Conservation (phyloP, 2,888 invertebrate genomes). For the Diarsia rubi region DNA sequence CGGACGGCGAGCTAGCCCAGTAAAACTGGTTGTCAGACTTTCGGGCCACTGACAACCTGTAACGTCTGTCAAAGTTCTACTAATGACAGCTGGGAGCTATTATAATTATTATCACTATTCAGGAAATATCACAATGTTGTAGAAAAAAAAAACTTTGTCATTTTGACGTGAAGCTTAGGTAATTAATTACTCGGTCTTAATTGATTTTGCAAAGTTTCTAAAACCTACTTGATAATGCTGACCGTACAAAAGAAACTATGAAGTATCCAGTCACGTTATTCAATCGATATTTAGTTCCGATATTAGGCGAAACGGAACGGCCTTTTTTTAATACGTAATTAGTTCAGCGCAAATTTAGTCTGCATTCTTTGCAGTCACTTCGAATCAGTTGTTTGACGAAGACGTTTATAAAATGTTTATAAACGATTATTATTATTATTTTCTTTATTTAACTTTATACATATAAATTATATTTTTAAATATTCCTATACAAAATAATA, state of each 20-base stretch:
- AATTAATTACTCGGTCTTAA: not conserved
- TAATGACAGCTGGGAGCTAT: no score
- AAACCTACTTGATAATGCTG: not conserved
- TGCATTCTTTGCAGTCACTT: slow-evolving; percentile 4
- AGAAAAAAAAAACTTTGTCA: not conserved
- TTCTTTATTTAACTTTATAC: no score
- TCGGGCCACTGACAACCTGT: no score
- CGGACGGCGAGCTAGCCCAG: no score
- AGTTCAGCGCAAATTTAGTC: slow-evolving; percentile 5
- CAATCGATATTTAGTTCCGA: slow-evolving; percentile 52
- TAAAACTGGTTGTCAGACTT: no score
- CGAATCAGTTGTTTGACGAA: not conserved
- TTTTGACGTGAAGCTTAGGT: not conserved
- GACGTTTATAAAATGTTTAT: not conserved
- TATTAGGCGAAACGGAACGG: slow-evolving; percentile 50
- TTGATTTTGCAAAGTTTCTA: not conserved
- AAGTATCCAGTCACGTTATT: slow-evolving; percentile 22
- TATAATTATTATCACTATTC: no score
- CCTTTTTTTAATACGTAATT: slow-evolving; percentile 33
- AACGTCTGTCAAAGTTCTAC: no score
- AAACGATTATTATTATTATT: no score
- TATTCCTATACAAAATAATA: no score
- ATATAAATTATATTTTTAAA: no score
- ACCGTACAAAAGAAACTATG: slow-evolving; percentile 37
- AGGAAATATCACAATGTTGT: not conserved